Evolutionary conservation across 1,140 invertebrate genomes (phyloP), one percentile per base, ranked within the genome.

Genomic region (Wiebesia pumilae): DNA sequence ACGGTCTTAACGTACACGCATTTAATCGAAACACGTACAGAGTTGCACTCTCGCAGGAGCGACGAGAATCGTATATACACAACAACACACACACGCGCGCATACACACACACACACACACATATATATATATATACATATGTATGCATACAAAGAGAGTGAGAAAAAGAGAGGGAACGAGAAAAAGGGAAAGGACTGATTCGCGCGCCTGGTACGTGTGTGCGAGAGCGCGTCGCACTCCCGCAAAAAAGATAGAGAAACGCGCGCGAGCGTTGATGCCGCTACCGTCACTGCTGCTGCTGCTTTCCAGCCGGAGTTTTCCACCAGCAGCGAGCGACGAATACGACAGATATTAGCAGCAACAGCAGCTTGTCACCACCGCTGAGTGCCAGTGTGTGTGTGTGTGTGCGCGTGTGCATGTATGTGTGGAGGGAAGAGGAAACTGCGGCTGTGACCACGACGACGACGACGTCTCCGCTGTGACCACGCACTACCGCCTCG

Each of bases 391-490:
- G 67, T 7, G 24, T 24, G 77, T 21, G 54, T n/a, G 67, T 58
- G 77, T 33, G 54, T 35, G 77, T 83, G 62, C 71, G 67, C 73
- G 71, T 24, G 81, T 62, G 86, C 78, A 77, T 82, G 24, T 43
- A 82, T 75, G 71, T 75, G 71, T 38, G 71, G 38, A 43, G 38
- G 21, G 40, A 30, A 35, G 47, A 54, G 47, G 47, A 78, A 78
- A 30, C 75, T 38, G 30, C 30, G 47, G n/a, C 24, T 12, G 43
- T 33, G 16, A 43, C 47, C 40, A 54, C 75, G n/a, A 78, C 75
- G 43, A 51, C 75, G 77, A 78, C 43, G 47, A 54, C 9, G 38
- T 75, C 38, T 38, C 40, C 71, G 71, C 77, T 54, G 77, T 58
- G 47, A 79, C 77, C 43, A 75, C 71, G 38, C 77, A 51, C 47